phyloP scores from a whole-genome alignment of 2,888 invertebrate species.

The Erebia epiphron region DNA sequence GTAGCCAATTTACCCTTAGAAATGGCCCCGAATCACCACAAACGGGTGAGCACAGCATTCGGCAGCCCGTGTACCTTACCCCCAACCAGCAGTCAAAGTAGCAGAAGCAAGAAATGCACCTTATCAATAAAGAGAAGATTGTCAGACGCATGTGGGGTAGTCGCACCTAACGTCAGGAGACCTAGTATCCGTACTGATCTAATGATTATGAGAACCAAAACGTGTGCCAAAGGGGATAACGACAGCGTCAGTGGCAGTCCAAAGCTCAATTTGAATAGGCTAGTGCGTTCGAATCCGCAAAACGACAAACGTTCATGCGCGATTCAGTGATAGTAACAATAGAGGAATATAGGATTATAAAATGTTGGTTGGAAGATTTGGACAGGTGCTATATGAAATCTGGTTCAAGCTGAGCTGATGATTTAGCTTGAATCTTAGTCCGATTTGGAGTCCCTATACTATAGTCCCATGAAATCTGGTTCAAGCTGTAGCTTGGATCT shows the following conservation, averaged over 20 bases:
- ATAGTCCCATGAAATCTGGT: neutral
- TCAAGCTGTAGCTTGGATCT: neutral
- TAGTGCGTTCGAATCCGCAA: conserved; percentile 72
- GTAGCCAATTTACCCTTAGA: conserved; percentile 92
- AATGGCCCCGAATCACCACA: conserved; percentile 95
- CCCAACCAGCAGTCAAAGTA: conserved; percentile 85
- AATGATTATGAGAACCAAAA: conserved; percentile 93
- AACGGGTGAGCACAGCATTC: conserved; percentile 89
- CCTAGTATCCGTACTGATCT: conserved; percentile 95
- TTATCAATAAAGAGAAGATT: conserved; percentile 91
- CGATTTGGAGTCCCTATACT: too few species aligned
- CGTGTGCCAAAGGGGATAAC: conserved; percentile 87
- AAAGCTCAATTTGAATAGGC: conserved; percentile 75
- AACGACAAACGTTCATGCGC: conserved; percentile 74
- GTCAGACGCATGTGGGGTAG: conserved; percentile 94
- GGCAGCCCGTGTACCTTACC: conserved; percentile 90
- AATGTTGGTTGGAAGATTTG: conserved; percentile 27
- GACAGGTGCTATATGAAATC: conserved; percentile 29
- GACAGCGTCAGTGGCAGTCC: conserved; percentile 83
- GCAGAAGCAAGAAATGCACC: conserved; percentile 88
- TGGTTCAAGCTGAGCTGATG: neutral
- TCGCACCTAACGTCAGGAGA: conserved; percentile 93
- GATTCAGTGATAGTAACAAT: conserved; percentile 71
- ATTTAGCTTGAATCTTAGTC: neutral
- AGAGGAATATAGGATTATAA: conserved; percentile 30